These are phyloP conservation scores for Pseudois nayaur DNA, from an alignment of 2,113 vertebrate species.

Conservation along the genomic window DNA sequence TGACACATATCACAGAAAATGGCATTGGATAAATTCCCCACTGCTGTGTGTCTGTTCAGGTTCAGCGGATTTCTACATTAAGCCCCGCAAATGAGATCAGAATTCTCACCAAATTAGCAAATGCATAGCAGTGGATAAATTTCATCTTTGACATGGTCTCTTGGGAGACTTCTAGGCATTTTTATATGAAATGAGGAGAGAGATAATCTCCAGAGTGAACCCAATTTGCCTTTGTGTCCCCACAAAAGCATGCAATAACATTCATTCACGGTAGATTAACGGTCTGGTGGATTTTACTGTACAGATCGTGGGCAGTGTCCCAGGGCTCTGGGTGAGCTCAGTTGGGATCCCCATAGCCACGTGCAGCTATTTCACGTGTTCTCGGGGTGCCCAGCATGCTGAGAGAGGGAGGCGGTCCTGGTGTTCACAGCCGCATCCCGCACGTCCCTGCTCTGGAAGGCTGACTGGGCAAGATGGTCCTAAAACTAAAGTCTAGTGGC, in stretches of 20 bases:
- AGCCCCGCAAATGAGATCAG: background rate
- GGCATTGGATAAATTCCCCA: background rate
- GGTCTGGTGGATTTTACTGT: conserved; percentile 2
- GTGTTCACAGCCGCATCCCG: accelerated
- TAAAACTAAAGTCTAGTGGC: background rate
- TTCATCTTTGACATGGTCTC: conserved; percentile 7
- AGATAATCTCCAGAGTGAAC: conserved; percentile 11
- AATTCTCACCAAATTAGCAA: conserved; percentile 20
- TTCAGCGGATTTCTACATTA: conserved; percentile 7
- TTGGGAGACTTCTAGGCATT: conserved; percentile 28
- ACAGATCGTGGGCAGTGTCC: background rate
- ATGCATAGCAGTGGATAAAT: background rate
- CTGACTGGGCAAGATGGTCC: accelerated
- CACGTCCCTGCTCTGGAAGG: accelerated
- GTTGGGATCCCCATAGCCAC: accelerated
- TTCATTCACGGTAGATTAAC: background rate
- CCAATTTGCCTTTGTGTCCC: conserved; percentile 17
- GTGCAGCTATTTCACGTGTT: background rate
- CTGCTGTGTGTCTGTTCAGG: background rate
- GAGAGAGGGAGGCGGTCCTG: accelerated
- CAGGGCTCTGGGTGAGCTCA: background rate
- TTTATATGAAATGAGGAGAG: conserved; percentile 5
- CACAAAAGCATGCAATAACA: background rate
- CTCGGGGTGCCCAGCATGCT: accelerated
- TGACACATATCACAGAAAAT: background rate